Conservation (phyloP, 2,888 invertebrate genomes). For the Abrostola triplasia region DNA sequence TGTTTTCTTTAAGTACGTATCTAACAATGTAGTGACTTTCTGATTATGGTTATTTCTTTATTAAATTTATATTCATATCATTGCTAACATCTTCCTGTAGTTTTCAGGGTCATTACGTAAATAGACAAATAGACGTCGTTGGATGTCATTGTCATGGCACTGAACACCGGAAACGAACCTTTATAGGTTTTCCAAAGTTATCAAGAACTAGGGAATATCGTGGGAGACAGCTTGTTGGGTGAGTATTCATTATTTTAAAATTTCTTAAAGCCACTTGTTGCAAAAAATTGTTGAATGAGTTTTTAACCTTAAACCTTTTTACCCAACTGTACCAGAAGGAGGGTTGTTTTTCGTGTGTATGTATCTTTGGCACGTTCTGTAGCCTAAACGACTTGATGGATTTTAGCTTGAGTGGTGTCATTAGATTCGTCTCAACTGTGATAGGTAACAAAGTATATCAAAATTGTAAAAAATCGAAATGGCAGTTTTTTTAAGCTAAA, state of each 20-base stretch:
- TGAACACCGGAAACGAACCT: conserved; percentile 71
- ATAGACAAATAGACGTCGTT: conserved; percentile 70
- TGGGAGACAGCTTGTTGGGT: conserved; percentile 93
- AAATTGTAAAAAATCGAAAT: no score
- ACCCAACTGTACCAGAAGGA: no score
- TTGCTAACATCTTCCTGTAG: conserved; percentile 64
- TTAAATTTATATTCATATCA: conserved; percentile 10
- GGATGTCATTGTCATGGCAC: conserved; percentile 75
- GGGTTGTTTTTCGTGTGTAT: no score
- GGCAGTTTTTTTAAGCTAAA: no score
- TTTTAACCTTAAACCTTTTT: no score
- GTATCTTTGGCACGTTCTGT: no score
- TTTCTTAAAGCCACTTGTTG: not conserved
- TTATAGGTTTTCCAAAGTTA: conserved; percentile 76
- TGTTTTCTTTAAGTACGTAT: conserved; percentile 64
- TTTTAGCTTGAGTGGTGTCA: no score
- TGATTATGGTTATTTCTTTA: not conserved
- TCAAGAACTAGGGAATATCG: conserved; percentile 90
- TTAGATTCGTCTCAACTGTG: no score
- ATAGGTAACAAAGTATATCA: no score
- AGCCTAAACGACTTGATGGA: no score
- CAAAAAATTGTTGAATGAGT: not conserved
- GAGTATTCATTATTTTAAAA: conserved; percentile 61
- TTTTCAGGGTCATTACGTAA: conserved; percentile 87
- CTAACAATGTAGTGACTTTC: not conserved